Evolutionary conservation across 2,113 vertebrate species (phyloP).

Genomic region (Myiozetetes cayanensis): DNA sequence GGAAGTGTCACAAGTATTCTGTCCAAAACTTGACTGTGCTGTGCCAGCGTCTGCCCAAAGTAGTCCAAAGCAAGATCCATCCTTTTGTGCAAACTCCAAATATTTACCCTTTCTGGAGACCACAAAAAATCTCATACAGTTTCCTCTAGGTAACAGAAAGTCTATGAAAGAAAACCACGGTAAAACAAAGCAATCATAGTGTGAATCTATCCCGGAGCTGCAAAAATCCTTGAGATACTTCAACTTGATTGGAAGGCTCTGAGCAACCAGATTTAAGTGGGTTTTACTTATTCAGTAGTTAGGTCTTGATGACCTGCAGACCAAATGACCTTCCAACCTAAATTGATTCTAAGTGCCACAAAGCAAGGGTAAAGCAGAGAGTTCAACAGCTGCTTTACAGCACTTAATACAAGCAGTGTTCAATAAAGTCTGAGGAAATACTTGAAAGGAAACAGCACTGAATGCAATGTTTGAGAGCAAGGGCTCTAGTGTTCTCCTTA

Average conservation of each 20-base stretch:
- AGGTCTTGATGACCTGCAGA: background rate
- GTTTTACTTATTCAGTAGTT: fast-evolving
- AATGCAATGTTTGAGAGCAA: background rate
- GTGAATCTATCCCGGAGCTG: background rate
- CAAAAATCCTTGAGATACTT: background rate
- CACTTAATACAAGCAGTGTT: background rate
- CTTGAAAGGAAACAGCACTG: background rate
- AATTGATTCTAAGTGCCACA: background rate
- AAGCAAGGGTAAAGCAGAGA: background rate
- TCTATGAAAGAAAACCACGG: background rate
- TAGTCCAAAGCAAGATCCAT: background rate
- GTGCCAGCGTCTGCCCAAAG: background rate
- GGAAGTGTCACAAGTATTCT: background rate
- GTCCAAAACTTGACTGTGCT: background rate
- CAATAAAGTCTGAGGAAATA: background rate
- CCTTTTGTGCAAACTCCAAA: background rate
- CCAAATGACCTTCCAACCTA: background rate
- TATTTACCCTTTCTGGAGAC: background rate
- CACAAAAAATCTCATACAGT: background rate
- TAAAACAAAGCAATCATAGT: background rate
- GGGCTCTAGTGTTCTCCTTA: background rate
- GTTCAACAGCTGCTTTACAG: background rate
- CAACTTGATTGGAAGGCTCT: background rate
- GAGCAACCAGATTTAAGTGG: background rate
- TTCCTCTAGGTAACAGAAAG: background rate